Evolutionary conservation across 2,113 vertebrate genomes (phyloP), one percentile per base, ranked within the genome.

Genomic region (Elephantulus edwardii): DNA sequence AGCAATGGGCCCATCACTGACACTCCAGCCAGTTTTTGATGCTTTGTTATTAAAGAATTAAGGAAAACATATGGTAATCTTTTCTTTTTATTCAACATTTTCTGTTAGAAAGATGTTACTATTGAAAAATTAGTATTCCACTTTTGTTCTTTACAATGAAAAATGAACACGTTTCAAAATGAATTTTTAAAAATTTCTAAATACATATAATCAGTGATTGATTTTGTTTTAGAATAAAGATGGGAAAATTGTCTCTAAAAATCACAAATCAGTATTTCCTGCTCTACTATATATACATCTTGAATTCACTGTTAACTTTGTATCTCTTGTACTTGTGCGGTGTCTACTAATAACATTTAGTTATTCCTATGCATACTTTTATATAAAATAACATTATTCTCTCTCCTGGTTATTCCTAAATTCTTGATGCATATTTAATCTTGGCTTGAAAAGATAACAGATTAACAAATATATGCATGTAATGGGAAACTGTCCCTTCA

Each of bases 171-270:
- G 93, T 72, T 91, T 52, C 54, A 84, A 74, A 10, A 11, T 48
- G 14, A 91, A n/a, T n/a, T 83, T 90, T 88, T 75, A 93, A 30
- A 24, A 87, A 46, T 54, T n/a, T n/a, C 17, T 62, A 74, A 92
- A 62, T 86, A 89, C 11, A 72, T 33, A 83, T 19, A 71, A 48
- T 88, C 6, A 50, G 72, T 71, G 88, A 86, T 5, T 85, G 33
- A 86, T n/a, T n/a, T n/a, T n/a, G n/a, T 44, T 91, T 78, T 92
- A 13, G 79, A 84, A 76, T 83, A 84, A 92, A 78, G 5, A 16
- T 60, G 52, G 16, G 56, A 44, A 85, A 68, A 71, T 42, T 44
- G 48, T 17, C 22, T 68, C 56, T 83, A 82, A 91, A 74, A 87
- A 60, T 75, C 8, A 66, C 66, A 76, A 38, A 30, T 54, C 54